These are phyloP conservation scores for Diacarnus erythraeanus DNA, from an alignment of 37 sponge, comb jelly and placozoan genomes.

Conservation along the genomic window DNA sequence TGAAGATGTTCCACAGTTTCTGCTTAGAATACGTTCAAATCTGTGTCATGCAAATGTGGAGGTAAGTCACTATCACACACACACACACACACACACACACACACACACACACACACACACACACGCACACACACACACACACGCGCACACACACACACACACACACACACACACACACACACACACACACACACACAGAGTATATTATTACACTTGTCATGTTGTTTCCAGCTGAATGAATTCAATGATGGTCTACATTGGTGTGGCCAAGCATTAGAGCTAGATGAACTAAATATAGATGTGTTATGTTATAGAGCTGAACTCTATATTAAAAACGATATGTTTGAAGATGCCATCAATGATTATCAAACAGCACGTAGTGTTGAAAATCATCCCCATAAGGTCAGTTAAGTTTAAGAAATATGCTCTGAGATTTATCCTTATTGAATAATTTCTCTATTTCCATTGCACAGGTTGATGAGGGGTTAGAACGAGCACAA, in stretches of 20 bases:
- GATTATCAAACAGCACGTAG: slow-evolving; percentile 88
- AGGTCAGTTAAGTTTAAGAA: slow-evolving; percentile 34
- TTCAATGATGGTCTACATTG: slow-evolving; percentile 52
- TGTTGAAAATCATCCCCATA: slow-evolving; percentile 58
- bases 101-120: no score
- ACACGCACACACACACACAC: no score
- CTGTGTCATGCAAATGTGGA: slow-evolving; percentile 72
- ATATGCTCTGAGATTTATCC: no score
- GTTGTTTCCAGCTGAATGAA: slow-evolving; percentile 26
- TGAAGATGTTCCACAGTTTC: slow-evolving; percentile 17
- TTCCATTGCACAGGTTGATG: slow-evolving; percentile 56
- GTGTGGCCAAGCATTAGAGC: slow-evolving; percentile 82
- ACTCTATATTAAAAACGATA: slow-evolving; percentile 75
- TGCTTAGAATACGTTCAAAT: slow-evolving; percentile 23
- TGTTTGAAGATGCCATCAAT: slow-evolving; percentile 88
- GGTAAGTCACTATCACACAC: no score
- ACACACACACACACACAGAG: neutral
- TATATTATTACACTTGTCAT: no score
- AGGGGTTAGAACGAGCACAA: slow-evolving; percentile 88
- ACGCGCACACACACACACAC: neutral
- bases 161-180: neutral
- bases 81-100: neutral
- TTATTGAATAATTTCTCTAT: neutral
- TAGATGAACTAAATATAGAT: slow-evolving; percentile 74
- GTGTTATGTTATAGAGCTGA: slow-evolving; percentile 94